phyloP scores from a whole-genome alignment of 92 coral and sea anemone species.

The Actinostola sp. region DNA sequence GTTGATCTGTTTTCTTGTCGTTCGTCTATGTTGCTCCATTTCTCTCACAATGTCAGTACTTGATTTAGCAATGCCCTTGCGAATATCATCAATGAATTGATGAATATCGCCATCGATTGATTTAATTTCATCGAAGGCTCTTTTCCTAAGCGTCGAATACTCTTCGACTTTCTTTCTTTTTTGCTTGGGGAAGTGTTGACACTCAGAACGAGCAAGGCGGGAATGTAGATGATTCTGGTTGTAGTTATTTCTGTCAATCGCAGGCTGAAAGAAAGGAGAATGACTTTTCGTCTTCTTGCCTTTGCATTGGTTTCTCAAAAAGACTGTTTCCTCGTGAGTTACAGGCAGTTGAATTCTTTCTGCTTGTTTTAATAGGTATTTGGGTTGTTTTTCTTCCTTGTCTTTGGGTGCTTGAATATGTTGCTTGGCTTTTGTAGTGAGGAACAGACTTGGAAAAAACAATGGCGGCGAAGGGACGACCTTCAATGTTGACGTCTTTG shows the following conservation, averaged over 20 bases:
- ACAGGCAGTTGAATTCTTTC: slow-evolving; percentile 5
- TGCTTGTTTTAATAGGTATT: slow-evolving; percentile 10
- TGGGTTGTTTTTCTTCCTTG: slow-evolving; percentile 4
- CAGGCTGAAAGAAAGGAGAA: slow-evolving; percentile 38
- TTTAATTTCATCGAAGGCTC: slow-evolving; percentile 18
- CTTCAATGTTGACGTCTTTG: not conserved
- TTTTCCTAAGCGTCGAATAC: slow-evolving; percentile 14
- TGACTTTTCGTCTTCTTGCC: not conserved
- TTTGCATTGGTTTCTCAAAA: not conserved
- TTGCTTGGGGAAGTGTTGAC: not conserved
- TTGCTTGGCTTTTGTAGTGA: slow-evolving; percentile 21
- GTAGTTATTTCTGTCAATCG: slow-evolving; percentile 1
- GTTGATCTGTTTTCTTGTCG: slow-evolving; percentile 31
- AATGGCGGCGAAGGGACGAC: not conserved
- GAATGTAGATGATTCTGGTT: not conserved
- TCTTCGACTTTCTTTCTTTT: not conserved
- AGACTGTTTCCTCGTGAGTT: slow-evolving; percentile 10
- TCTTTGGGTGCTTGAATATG: not conserved
- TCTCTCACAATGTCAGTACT: slow-evolving; percentile 9
- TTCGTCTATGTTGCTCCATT: slow-evolving; percentile 17
- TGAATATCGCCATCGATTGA: slow-evolving; percentile 33
- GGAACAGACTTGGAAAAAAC: slow-evolving; percentile 14
- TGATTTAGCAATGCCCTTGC: slow-evolving; percentile 13
- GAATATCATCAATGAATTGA: slow-evolving; percentile 9
- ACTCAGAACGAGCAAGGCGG: not conserved